A percentile compares a stretch with the other conserved stretches of the same genome.
Conservation (phyloP, 2,888 invertebrate species). For the Polydrusus cervinus region DNA sequence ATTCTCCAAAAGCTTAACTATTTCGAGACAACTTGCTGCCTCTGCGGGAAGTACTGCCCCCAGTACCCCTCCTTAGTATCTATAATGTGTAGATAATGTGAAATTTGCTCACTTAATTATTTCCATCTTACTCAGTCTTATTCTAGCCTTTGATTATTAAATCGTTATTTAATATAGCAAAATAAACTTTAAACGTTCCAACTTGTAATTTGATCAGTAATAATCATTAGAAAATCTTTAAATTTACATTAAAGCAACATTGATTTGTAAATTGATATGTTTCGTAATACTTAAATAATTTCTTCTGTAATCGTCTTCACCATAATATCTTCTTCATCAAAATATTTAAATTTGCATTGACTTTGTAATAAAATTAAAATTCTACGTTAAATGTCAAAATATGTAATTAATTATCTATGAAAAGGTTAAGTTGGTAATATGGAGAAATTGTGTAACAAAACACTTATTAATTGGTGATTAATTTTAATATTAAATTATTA, state of each 20-base stretch:
- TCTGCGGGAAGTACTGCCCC: too few relatives aligned
- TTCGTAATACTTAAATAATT: conserved; percentile 40
- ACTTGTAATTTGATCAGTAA: conserved; percentile 2
- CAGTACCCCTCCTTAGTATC: too few relatives aligned
- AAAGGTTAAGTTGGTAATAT: conserved; percentile 14
- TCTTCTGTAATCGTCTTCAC: conserved; percentile 18
- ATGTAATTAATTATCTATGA: background rate
- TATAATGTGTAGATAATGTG: too few relatives aligned
- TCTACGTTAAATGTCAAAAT: conserved; percentile 15
- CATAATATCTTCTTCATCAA: background rate
- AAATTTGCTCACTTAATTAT: background rate
- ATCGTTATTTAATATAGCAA: background rate
- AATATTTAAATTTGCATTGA: conserved; percentile 12
- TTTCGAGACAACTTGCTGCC: too few relatives aligned
- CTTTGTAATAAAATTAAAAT: background rate
- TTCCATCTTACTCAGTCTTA: background rate
- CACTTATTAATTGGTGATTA: background rate
- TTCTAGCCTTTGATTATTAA: background rate
- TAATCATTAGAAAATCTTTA: conserved; percentile 37
- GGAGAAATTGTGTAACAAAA: conserved; percentile 4
- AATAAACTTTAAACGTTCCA: background rate
- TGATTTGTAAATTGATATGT: conserved; percentile 39
- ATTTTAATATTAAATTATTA: too few relatives aligned
- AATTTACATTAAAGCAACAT: conserved; percentile 40
- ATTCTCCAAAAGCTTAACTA: too few relatives aligned